These are phyloP conservation scores for Semotilus atromaculatus DNA, from an alignment of 2,797 vertebrate genomes.

Conservation along the genomic window DNA sequence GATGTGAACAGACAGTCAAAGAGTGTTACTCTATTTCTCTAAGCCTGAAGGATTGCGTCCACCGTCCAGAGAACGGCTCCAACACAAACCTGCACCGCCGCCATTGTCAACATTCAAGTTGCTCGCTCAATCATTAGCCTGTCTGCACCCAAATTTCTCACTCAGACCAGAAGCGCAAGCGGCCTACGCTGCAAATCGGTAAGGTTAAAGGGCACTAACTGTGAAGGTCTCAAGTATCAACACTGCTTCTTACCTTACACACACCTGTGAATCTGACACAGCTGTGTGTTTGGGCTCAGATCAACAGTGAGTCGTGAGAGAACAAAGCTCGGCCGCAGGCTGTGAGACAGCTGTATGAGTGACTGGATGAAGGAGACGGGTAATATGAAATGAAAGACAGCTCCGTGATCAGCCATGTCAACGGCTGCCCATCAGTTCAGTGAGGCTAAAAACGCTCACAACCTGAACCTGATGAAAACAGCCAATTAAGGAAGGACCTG, in stretches of 20 bases:
- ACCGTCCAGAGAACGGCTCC: constrained; percentile 56
- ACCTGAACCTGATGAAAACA: constrained; percentile 8
- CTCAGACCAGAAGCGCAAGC: not conserved
- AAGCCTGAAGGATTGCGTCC: constrained; percentile 62
- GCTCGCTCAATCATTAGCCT: constrained; percentile 49
- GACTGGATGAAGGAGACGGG: not conserved
- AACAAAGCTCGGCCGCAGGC: constrained; percentile 52
- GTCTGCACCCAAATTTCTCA: not conserved
- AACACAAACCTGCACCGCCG: constrained; percentile 62
- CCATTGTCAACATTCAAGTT: constrained; percentile 66
- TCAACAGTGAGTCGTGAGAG: constrained; percentile 20
- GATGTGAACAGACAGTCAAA: constrained; percentile 14
- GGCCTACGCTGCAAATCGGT: not conserved
- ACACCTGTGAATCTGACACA: constrained; percentile 50
- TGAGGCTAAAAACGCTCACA: not conserved
- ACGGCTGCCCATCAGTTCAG: constrained; percentile 20
- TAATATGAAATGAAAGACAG: constrained; percentile 39
- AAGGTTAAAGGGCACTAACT: constrained; percentile 16
- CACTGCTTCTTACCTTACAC: constrained; percentile 11
- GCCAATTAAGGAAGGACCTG: constrained; percentile 6
- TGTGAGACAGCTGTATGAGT: constrained; percentile 25
- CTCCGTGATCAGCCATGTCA: constrained; percentile 18
- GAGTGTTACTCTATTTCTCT: constrained; percentile 18
- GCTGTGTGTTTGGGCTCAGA: constrained; percentile 14
- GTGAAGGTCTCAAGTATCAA: constrained; percentile 6